Evolutionary conservation across 2,888 invertebrate genomes (phyloP).

Genomic region (Pristionchus exspectatus): DNA sequence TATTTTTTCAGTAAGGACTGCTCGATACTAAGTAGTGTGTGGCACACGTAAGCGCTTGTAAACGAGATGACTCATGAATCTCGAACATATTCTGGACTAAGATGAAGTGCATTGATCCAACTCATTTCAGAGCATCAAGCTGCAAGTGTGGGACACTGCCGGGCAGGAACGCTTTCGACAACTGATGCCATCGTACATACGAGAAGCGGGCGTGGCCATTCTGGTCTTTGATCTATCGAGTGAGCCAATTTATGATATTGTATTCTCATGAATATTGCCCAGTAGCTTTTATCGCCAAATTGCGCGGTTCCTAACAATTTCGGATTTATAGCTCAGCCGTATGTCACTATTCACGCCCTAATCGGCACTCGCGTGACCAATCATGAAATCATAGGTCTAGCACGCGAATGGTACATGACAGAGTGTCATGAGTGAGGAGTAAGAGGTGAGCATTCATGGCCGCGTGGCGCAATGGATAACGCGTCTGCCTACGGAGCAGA

Average conservation of each 20-base stretch:
- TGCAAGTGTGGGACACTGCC: slow-evolving; percentile 69
- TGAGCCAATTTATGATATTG: too few relatives aligned
- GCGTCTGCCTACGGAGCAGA: slow-evolving; percentile 79
- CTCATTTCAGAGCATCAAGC: slow-evolving; percentile 59
- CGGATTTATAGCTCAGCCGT: too few relatives aligned
- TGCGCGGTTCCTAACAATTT: too few relatives aligned
- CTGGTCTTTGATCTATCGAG: slow-evolving; percentile 59
- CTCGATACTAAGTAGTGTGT: not conserved
- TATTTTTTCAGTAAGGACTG: not conserved
- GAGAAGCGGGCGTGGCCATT: slow-evolving; percentile 65
- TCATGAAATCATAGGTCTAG: too few relatives aligned
- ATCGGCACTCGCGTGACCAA: too few relatives aligned
- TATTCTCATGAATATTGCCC: too few relatives aligned
- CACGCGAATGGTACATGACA: not conserved
- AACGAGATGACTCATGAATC: too few relatives aligned
- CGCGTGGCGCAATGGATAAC: slow-evolving; percentile 67
- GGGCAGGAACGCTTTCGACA: slow-evolving; percentile 70
- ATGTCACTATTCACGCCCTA: too few relatives aligned
- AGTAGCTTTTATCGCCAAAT: too few relatives aligned
- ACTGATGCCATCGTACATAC: slow-evolving; percentile 65
- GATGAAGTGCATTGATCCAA: too few relatives aligned
- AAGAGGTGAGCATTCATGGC: not conserved
- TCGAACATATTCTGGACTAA: too few relatives aligned
- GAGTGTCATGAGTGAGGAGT: not conserved
- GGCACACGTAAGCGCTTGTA: too few relatives aligned